These are phyloP conservation scores for Prostheceraeus crozeri DNA, from an alignment of 2,888 invertebrate species.

Conservation along the genomic window DNA sequence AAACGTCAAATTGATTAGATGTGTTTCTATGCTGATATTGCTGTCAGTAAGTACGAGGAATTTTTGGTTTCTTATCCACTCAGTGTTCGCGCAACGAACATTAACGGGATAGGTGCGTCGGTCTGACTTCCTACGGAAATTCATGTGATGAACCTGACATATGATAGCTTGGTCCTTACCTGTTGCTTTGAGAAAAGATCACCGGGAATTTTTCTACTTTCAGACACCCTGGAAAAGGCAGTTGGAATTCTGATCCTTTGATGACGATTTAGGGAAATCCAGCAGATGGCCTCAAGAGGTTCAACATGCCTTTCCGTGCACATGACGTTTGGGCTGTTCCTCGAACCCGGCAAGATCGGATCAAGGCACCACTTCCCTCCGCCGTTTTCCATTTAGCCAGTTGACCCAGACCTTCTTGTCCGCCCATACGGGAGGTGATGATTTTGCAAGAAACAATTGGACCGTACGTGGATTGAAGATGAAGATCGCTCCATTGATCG, in stretches of 20 bases:
- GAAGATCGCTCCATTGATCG: conserved; percentile 98
- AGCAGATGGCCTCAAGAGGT: conserved; percentile 96
- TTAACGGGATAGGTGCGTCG: no score
- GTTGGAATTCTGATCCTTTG: conserved; percentile 88
- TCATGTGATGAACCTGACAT: no score
- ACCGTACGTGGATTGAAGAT: conserved; percentile 99
- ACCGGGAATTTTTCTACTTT: conserved; percentile 98
- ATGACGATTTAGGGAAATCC: conserved; percentile 99
- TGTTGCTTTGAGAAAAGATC: no score
- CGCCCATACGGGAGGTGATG: conserved; percentile 99
- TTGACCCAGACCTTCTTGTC: conserved; percentile 96
- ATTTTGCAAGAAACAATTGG: conserved; percentile 96
- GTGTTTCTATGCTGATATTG: no score
- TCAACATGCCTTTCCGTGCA: conserved; percentile 99
- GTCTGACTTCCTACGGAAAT: no score
- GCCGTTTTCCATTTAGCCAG: conserved; percentile 99
- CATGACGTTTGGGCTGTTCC: conserved; percentile 98
- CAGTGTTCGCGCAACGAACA: no score
- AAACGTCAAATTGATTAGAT: no score
- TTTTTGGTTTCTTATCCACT: no score
- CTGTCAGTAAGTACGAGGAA: no score
- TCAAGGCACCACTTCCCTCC: conserved; percentile 97
- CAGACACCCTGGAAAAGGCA: conserved; percentile 91
- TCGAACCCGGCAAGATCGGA: conserved; percentile 96
- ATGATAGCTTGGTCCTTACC: no score